Evolutionary conservation across 2,888 invertebrate species (phyloP).

Genomic region (Macroteleia sp.): DNA sequence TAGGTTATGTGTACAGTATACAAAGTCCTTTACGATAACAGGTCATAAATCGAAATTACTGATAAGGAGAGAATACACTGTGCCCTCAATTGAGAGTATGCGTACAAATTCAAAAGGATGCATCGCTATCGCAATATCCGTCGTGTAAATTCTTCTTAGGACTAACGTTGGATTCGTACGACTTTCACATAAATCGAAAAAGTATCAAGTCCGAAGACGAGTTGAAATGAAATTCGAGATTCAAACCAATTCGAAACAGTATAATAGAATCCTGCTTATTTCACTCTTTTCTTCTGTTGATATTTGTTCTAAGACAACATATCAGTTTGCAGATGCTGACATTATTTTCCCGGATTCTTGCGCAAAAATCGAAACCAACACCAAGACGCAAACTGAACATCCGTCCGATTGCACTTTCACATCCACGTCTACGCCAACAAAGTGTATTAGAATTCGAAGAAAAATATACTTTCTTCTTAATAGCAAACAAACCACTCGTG

Average conservation of each 20-base stretch:
- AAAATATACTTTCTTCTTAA: slow-evolving; percentile 31
- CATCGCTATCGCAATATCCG: slow-evolving; percentile 48
- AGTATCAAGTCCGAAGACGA: slow-evolving; percentile 58
- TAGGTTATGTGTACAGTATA: slow-evolving; percentile 70
- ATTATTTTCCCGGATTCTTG: slow-evolving; percentile 41
- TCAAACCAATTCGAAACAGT: slow-evolving; percentile 53
- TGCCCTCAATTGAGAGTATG: slow-evolving; percentile 33
- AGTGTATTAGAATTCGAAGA: slow-evolving; percentile 46
- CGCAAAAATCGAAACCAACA: slow-evolving; percentile 47
- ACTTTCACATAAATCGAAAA: slow-evolving; percentile 62
- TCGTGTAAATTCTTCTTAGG: slow-evolving; percentile 55
- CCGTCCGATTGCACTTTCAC: slow-evolving; percentile 41
- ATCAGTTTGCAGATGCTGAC: slow-evolving; percentile 56
- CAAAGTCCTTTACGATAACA: slow-evolving; percentile 76
- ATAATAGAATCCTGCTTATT: slow-evolving; percentile 58
- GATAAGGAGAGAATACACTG: slow-evolving; percentile 71
- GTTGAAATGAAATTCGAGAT: slow-evolving; percentile 58
- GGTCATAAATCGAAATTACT: slow-evolving; percentile 76
- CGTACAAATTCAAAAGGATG: slow-evolving; percentile 41
- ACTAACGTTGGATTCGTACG: slow-evolving; percentile 39
- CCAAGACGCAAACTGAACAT: slow-evolving; percentile 29
- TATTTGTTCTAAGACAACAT: slow-evolving; percentile 58
- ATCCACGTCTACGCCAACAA: slow-evolving; percentile 20
- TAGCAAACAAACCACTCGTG: slow-evolving; percentile 29
- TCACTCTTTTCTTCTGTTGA: slow-evolving; percentile 51